phyloP scores from a whole-genome alignment of 2,888 invertebrate genomes.

The Melikaiella ostensackeni region DNA sequence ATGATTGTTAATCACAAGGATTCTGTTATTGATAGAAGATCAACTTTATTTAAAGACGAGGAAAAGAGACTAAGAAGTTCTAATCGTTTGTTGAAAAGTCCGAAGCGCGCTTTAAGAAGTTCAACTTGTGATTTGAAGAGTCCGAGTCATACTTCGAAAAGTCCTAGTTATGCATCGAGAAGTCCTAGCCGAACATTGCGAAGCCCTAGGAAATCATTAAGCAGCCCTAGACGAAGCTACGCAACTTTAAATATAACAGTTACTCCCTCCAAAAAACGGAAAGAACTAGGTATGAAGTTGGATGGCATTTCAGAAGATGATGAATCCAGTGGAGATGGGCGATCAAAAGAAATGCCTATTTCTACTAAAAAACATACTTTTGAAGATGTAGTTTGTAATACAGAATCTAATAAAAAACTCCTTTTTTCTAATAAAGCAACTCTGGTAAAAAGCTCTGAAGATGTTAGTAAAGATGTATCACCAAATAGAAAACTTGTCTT shows the following conservation, averaged over 20 bases:
- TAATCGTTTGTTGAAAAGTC: neutral
- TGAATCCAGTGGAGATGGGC: neutral
- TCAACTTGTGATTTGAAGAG: neutral
- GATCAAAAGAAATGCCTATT: neutral
- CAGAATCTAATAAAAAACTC: neutral
- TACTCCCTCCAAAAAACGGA: conserved; percentile 63
- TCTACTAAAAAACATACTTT: neutral
- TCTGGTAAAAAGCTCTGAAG: neutral
- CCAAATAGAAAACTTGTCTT: neutral
- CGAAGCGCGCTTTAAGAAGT: neutral
- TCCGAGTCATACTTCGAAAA: neutral
- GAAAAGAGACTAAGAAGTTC: neutral
- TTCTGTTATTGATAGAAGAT: neutral
- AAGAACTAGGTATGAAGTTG: neutral
- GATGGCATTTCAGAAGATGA: neutral
- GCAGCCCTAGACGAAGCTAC: conserved; percentile 67
- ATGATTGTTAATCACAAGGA: neutral
- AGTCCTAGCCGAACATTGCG: conserved; percentile 57
- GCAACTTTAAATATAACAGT: conserved; percentile 70
- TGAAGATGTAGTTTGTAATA: neutral
- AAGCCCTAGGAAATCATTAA: conserved; percentile 52
- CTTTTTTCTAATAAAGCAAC: neutral
- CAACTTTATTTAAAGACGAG: neutral
- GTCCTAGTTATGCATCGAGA: conserved; percentile 46
- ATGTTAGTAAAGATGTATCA: neutral